A percentile compares a stretch with the other conserved stretches of the same genome.
Evolutionary conservation across 2,797 vertebrate species (phyloP).

Genomic region (Pangasius larnaudii): DNA sequence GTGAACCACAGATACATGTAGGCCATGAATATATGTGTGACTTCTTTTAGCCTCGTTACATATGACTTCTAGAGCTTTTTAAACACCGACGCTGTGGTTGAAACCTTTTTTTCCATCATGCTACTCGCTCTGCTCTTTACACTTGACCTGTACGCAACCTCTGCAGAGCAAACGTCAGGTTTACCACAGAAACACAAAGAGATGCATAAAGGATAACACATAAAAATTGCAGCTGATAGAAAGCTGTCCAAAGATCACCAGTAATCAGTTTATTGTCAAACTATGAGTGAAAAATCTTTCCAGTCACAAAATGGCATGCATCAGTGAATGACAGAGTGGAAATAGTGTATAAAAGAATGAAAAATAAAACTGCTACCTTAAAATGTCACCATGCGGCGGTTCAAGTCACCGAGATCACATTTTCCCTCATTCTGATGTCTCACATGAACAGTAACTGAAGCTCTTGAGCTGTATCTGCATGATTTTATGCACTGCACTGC

Average conservation of each 20-base stretch:
- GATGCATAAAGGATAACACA: neutral
- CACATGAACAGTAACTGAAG: too few relatives aligned
- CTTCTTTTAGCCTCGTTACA: neutral
- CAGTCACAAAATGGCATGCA: neutral
- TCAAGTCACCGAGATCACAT: too few relatives aligned
- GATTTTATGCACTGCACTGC: neutral
- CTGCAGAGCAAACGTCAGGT: neutral
- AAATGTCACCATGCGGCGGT: neutral
- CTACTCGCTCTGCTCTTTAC: too few relatives aligned
- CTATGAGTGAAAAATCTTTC: neutral
- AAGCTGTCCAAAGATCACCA: neutral
- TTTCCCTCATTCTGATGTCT: too few relatives aligned
- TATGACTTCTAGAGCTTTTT: neutral
- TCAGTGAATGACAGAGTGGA: neutral
- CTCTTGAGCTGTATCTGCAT: neutral
- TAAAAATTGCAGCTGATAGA: neutral
- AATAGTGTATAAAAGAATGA: neutral
- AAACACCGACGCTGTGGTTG: neutral
- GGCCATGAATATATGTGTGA: neutral
- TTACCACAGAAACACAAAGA: neutral
- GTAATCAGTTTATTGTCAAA: neutral
- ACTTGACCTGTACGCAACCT: neutral
- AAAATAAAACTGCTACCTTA: neutral
- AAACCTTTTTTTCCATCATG: too few relatives aligned
- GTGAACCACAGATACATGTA: too few relatives aligned